Base-by-base conservation (phyloP, 2,797 vertebrate species). In the Microctenopoma steveboyesi region DNA sequence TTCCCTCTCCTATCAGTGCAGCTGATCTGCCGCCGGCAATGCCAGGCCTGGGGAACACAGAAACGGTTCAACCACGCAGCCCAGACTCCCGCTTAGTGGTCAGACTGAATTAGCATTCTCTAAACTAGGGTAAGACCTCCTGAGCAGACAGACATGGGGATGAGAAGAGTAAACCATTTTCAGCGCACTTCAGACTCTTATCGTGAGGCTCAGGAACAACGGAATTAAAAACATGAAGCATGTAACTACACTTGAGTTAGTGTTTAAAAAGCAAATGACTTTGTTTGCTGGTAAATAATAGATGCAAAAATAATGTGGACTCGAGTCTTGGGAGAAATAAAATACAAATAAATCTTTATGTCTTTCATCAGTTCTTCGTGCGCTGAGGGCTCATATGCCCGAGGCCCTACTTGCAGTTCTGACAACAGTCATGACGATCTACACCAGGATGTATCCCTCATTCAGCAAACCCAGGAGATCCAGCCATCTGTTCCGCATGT, bases 91-190 rank as follows among this genome's bases (percentile, higher is more conserved):
- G 84, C 87, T 90, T 58, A 59, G 84, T 79, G 88, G 89, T 93
- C 91, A 89, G 74, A 88, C 68, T 46, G 86, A 79, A 92, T 92
- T 91, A 93, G 82, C 86, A 79, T 91, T 90, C 85, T 74, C 75
- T 61, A 63, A 88, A 87, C 66, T 84, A 77, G 87, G 80, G 62
- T 87, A 76, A 73, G 70, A 88, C 79, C 81, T 86, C 83, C 69
- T 22, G 54, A 78, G 72, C 58, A 76, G 71, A 71, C 76, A 81
- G 74, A 74, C 65, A 2, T 13, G 46, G 30, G 64, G 57, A 39
- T 48, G 72, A 64, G 30, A 53, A 64, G 49, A 65, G 49, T 64
- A 71, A 62, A 69, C 28, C 14, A 48, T 82, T 90, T 79, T 76
- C 47, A 63, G 64, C 56, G 51, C 60, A 25, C 48, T 55, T 66